phyloP scores from a whole-genome alignment of 2,797 vertebrate genomes.

The Podarcis siculus region DNA sequence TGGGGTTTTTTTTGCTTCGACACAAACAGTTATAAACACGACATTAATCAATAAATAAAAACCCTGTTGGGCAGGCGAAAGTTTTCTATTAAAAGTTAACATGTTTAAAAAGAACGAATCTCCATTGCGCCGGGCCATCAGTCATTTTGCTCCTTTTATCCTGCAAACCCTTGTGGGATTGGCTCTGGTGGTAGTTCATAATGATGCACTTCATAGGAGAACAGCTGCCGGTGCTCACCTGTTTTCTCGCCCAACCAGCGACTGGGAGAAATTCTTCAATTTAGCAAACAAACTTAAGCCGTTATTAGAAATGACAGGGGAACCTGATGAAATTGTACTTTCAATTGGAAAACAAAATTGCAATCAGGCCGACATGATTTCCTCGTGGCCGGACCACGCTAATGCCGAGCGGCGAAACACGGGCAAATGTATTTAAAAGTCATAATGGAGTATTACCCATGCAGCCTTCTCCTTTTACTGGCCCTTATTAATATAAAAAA shows the following conservation, averaged over 20 bases:
- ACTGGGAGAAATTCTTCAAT: constrained; percentile 88
- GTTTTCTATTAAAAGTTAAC: constrained; percentile 67
- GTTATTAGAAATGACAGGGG: constrained; percentile 99
- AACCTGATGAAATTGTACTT: constrained; percentile 99
- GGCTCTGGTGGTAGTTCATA: constrained; percentile 55
- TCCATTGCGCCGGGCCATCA: constrained; percentile 45
- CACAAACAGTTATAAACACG: background rate
- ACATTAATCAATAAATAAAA: constrained; percentile 12
- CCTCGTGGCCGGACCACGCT: constrained; percentile 92
- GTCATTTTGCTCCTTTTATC: constrained; percentile 68
- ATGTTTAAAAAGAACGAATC: constrained; percentile 64
- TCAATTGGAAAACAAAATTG: constrained; percentile 99
- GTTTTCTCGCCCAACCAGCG: constrained; percentile 79
- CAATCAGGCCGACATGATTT: constrained; percentile 98
- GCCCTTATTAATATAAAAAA: constrained; percentile 98
- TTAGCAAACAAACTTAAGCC: constrained; percentile 91
- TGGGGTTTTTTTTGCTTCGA: background rate
- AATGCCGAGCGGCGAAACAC: constrained; percentile 93
- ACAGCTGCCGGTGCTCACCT: constrained; percentile 80
- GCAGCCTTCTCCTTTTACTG: constrained; percentile 88
- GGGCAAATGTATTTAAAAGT: constrained; percentile 99
- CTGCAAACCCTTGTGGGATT: constrained; percentile 60
- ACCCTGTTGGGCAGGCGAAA: constrained; percentile 42
- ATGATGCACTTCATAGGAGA: constrained; percentile 62
- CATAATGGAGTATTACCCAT: constrained; percentile 97